phyloP scores from a whole-genome alignment of 2,113 vertebrate species.

The Noturus placidus region DNA sequence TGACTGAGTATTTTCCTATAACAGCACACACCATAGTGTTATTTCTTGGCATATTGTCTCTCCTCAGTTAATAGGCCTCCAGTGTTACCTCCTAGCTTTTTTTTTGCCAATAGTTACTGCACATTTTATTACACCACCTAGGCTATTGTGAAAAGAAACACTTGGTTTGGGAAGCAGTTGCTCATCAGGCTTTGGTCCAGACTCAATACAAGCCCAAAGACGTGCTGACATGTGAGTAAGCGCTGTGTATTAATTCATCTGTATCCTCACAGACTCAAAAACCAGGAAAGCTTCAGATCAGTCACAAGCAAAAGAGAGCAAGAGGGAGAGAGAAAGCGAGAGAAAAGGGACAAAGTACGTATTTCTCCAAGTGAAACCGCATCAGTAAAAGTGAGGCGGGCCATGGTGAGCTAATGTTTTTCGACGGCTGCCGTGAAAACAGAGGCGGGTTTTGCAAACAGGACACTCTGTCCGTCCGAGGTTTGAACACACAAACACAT shows the following conservation, averaged over 20 bases:
- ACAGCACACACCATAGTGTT: background rate
- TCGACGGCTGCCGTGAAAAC: slow-evolving; percentile 19
- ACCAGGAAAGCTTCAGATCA: background rate
- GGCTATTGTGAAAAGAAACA: slow-evolving; percentile 35
- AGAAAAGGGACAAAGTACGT: background rate
- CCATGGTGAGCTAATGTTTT: slow-evolving; percentile 36
- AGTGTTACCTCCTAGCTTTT: background rate
- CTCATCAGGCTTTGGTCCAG: slow-evolving; percentile 1
- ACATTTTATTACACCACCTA: slow-evolving; percentile 17
- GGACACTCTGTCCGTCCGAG: background rate
- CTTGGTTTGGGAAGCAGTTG: slow-evolving; percentile 13
- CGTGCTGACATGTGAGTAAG: background rate
- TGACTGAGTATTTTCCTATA: background rate
- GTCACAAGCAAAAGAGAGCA: background rate
- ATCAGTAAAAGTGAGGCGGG: slow-evolving; percentile 23
- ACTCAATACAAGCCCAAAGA: background rate
- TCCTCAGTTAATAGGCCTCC: background rate
- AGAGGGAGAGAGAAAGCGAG: background rate
- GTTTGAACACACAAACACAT: slow-evolving; percentile 3
- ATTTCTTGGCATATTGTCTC: background rate
- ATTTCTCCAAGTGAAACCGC: slow-evolving; percentile 31
- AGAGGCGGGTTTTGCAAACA: slow-evolving; percentile 17
- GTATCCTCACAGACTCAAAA: slow-evolving; percentile 22
- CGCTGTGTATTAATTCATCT: background rate
- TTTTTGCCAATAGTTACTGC: slow-evolving; percentile 4